Base-by-base conservation (phyloP, 37 sponge, comb jelly and placozoan genomes). In the Dysidea cf. avara region DNA sequence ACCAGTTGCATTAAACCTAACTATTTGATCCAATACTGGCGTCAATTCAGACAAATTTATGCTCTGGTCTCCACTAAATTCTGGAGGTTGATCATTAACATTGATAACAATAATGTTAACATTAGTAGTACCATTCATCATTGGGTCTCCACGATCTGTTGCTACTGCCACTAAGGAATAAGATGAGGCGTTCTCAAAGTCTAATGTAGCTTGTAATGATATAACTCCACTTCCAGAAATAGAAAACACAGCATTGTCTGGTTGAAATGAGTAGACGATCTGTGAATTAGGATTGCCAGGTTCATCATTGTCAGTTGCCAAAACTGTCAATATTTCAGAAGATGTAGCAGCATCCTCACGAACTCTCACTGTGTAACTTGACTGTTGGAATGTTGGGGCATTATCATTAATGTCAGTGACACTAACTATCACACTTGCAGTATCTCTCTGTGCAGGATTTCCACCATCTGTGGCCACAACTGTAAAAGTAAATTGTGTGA, bases 271-370 rank as follows among this genome's bases (percentile, higher is more conserved):
- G 9, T 43, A 43, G 5, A 9, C 9, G 4, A 68, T 47, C 25
- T 47, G 25, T 5, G 69, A 29, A 21, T 68, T 34, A 6, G 48
- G 46, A 9, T 43, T 43, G 46, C 46, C 46, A 5, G 46, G 46
- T 43, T 43, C 46, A 43, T 89, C 90, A 22, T 4, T 16, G 31
- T 89, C 90, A 40, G 47, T 51, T n/a, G 81, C 81, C 22, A 39
- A 32, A 14, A 84, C 71, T 24, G 49, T 32, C 21, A 79, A 14
- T 5, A 88, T 61, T 9, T 47, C 22, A 2, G 55, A 31, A 18
- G 55, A 68, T 6, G 13, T 25, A 14, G 35, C n/a, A 73, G 50
- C 31, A 43, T 32, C 52, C 11, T 75, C 75, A 17, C 35, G 22
- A 7, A 77, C 22, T 22, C n/a, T 37, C 1, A 60, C 64, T 12